Evolutionary conservation across 1,140 invertebrate species (phyloP).

Genomic region (Chymomyza costata): DNA sequence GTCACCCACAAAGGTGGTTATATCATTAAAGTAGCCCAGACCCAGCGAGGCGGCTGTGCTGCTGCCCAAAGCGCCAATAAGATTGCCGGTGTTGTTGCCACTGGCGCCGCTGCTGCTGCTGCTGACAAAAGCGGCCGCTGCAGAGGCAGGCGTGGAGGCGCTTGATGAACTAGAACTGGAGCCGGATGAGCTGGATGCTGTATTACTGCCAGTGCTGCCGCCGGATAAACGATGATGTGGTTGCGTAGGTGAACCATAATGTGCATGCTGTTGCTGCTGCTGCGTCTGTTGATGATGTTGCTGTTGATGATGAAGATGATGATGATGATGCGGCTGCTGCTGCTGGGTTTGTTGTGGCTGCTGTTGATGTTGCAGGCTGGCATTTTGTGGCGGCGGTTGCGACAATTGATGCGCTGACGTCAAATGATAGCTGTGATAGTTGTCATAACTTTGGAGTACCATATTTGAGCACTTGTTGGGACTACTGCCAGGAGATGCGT

Average conservation of each 20-base stretch:
- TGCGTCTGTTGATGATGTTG: constrained; percentile 29
- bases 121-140: neutral
- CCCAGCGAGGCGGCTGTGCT: constrained; percentile 62
- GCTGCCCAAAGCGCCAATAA: constrained; percentile 55
- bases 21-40: constrained; percentile 68
- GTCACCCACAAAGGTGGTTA: constrained; percentile 55
- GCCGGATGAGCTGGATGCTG: constrained; percentile 54
- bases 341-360: constrained; percentile 25
- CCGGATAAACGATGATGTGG: constrained; percentile 60
- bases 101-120: constrained; percentile 8
- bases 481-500: constrained; percentile 14
- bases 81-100: constrained; percentile 10
- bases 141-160: constrained; percentile 39
- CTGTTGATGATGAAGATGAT: constrained; percentile 26
- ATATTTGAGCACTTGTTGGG: constrained; percentile 37
- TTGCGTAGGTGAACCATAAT: constrained; percentile 22
- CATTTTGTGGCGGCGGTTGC: constrained; percentile 36
- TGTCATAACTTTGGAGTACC: constrained; percentile 68
- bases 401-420: constrained; percentile 32
- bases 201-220: constrained; percentile 66
- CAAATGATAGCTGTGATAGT: constrained; percentile 62
- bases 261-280: constrained; percentile 20
- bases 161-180: constrained; percentile 54
- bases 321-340: constrained; percentile 16
- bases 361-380: constrained; percentile 30